Evolutionary conservation across 35 echinoderm and acorn worm genomes (phyloP).

Genomic region (Holothuria glaberrima): DNA sequence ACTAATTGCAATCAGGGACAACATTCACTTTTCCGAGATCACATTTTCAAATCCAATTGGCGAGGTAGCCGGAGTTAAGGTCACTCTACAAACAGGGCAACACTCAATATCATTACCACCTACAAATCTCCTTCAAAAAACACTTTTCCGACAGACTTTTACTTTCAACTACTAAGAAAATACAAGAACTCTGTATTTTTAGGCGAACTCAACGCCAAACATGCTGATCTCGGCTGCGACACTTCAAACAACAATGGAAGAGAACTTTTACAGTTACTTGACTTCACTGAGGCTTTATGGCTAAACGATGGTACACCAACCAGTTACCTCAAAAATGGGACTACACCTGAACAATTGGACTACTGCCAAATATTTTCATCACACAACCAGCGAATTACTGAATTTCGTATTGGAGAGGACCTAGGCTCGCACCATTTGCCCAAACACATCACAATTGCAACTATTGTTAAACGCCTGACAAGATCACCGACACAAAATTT

Average conservation of each 20-base stretch:
- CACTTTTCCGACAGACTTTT: too few relatives aligned
- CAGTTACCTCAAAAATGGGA: not conserved
- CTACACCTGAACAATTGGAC: not conserved
- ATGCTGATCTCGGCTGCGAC: not conserved
- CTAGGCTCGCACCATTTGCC: not conserved
- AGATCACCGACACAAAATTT: not conserved
- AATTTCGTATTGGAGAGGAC: too few relatives aligned
- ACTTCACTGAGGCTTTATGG: not conserved
- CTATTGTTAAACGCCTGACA: not conserved
- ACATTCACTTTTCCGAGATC: too few relatives aligned
- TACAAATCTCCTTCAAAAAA: too few relatives aligned
- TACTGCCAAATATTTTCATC: not conserved
- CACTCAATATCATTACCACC: too few relatives aligned
- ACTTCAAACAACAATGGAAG: not conserved
- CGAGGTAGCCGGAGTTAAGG: too few relatives aligned
- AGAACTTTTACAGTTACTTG: not conserved
- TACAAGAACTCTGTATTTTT: too few relatives aligned
- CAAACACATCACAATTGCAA: not conserved
- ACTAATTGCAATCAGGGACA: too few relatives aligned
- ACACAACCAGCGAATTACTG: not conserved
- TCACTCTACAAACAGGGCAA: too few relatives aligned
- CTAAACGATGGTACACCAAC: conserved; percentile 2
- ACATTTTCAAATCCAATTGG: too few relatives aligned
- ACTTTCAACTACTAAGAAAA: too few relatives aligned
- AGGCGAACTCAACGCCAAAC: too few relatives aligned